phyloP scores from a whole-genome alignment of 2,797 vertebrate genomes.

The Coendou prehensilis region DNA sequence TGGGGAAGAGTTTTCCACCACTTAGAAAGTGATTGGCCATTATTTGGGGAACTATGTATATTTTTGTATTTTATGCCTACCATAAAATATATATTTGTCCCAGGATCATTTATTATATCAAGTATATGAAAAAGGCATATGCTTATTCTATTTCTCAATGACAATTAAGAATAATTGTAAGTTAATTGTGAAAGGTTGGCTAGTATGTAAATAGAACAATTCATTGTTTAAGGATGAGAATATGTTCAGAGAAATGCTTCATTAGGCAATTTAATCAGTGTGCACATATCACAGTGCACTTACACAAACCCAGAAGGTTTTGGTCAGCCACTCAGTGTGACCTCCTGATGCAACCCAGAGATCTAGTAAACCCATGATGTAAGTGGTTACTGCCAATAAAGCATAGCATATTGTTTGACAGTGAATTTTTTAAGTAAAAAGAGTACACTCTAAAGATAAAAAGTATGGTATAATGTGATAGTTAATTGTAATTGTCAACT shows the following conservation, averaged over 20 bases:
- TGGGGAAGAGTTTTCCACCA: neutral
- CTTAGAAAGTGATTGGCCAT: neutral
- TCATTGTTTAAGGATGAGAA: neutral
- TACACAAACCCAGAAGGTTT: neutral
- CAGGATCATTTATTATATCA: neutral
- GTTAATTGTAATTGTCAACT: neutral
- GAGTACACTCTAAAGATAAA: neutral
- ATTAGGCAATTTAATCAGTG: neutral
- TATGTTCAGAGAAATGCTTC: neutral
- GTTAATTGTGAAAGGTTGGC: neutral
- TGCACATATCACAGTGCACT: neutral
- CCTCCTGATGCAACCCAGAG: neutral
- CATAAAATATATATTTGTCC: neutral
- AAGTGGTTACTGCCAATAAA: no score
- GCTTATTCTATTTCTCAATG: conserved; percentile 3
- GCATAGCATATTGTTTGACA: neutral
- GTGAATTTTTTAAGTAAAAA: neutral
- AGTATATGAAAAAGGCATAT: neutral
- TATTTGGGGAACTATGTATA: neutral
- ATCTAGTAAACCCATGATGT: neutral
- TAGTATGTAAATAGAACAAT: neutral
- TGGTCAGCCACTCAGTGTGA: neutral
- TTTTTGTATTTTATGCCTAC: neutral
- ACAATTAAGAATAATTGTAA: conserved; percentile 4
- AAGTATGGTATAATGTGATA: neutral